These are phyloP conservation scores for Scarus forsteni DNA, from an alignment of 2,797 vertebrate species.

Conservation along the genomic window DNA sequence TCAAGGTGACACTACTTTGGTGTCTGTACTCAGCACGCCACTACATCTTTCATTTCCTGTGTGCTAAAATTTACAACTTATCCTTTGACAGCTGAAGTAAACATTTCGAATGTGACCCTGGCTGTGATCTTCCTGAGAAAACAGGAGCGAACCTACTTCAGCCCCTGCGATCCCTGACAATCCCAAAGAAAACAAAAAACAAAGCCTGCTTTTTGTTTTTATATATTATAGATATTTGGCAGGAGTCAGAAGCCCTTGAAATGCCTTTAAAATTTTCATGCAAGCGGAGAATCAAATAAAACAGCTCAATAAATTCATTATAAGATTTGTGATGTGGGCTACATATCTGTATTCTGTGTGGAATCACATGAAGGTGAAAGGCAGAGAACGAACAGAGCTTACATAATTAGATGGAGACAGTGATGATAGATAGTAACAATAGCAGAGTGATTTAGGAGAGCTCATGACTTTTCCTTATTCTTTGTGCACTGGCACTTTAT, in stretches of 20 bases:
- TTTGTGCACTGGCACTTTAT: conserved; percentile 64
- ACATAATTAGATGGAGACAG: conserved; percentile 61
- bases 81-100: conserved; percentile 79
- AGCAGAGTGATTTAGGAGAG: conserved; percentile 53
- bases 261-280: conserved; percentile 12
- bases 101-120: conserved; percentile 76
- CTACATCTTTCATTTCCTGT: conserved; percentile 77
- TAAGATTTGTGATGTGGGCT: conserved; percentile 33
- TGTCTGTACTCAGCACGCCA: conserved; percentile 72
- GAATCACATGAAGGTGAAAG: conserved; percentile 62
- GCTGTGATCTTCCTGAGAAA: conserved; percentile 65
- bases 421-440: conserved; percentile 63
- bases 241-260: conserved; percentile 40
- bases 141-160: conserved; percentile 68
- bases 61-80: conserved; percentile 78
- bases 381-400: conserved; percentile 31
- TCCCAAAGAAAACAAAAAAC: conserved; percentile 65
- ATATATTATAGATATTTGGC: conserved; percentile 40
- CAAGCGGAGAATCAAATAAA: conserved; percentile 15
- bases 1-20: conserved; percentile 83
- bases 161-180: conserved; percentile 57
- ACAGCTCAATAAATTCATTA: conserved; percentile 26
- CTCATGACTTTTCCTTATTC: conserved; percentile 67
- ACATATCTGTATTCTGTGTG: conserved; percentile 38
- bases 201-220: conserved; percentile 46